Base-by-base conservation (phyloP, 1,140 invertebrate genomes). In the Bombus superbus region DNA sequence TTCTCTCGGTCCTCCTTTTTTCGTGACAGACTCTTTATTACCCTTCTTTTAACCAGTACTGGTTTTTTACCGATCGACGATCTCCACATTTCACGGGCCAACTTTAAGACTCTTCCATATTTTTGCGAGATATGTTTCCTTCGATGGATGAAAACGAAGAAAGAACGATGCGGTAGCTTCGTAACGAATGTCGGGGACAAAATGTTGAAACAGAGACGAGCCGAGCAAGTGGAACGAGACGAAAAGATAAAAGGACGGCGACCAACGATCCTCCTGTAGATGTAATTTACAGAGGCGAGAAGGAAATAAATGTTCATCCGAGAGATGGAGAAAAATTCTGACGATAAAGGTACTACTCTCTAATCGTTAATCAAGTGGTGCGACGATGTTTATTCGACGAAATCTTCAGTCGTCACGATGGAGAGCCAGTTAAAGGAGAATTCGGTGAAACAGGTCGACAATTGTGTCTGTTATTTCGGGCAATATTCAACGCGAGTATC, bases 231-330 rank as follows among this genome's bases (percentile, higher is more conserved):
- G 74, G 47, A 25, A 28, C 25, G 74, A 59, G n/a, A 62, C 3
- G 35, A 40, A 28, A 11, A 57, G 53, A 59, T 77, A 77, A 77
- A 66, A 62, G 53, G 53, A 77, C 47, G 28, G 57, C 53, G 75
- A 77, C 57, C 32, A 77, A 62, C 75, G 57, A 62, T 77, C 75
- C 57, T 42, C 8, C 35, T 40, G 13, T n/a, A 57, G 38, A 40
- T 62, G 18, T 77, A 40, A 77, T 77, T 62, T 40, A 62, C 53
- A 11, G 53, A 62, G 40, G 57, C 53, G 9, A n/a, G 75, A 22
- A n/a, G 28, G 38, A 75, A 40, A 77, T 62, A 62, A 77, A 62
- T 62, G 57, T 40, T n/a, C 6, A 38, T 22, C 5, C 28, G 13
- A n/a, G 13, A 22, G 15, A 77, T 57, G 10, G 28, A 62, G 35